Base-by-base conservation (phyloP, 2,888 invertebrate genomes). In the Stenotaenia linearis region DNA sequence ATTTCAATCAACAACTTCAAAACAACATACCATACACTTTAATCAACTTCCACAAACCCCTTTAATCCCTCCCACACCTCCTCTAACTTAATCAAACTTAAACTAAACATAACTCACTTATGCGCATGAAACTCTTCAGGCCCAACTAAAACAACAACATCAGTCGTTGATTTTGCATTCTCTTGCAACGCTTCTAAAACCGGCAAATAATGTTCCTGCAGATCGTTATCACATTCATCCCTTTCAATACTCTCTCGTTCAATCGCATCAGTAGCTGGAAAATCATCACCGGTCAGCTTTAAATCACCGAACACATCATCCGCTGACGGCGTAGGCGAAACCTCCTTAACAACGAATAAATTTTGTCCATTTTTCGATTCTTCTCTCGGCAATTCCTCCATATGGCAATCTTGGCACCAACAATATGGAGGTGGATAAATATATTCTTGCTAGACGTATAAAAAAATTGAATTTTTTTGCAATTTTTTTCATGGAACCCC, bases 111-210 rank as follows among this genome's bases (percentile, higher is more conserved):
- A 23, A 4, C 10, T 25, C 18, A 77, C 77, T 77, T 77, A 25
- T 77, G 77, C 10, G 77, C 77, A 25, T 15, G 25, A 21, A 45
- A 77, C 23, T 77, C 77, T n/a, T 77, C 45, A 9, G 32, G 18
- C 45, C 77, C 77, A 12, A 45, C 12, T 1, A 77, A 18, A 23
- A 77, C 23, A 12, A 77, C 45, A 37, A 75, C 23, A 28, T 77
- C 77, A 15, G 37, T 45, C 25, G 45, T 77, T n/a, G 23, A 10
- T 1, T 45, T 23, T 23, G 9, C 4, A 15, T 45, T 35, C 1
- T 9, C 40, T 77, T 77, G 32, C 37, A 77, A 23, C 1, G 18
- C 10, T 7, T 77, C 37, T n/a, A 77, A 28, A 1, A 77, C 25
- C 10, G 77, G 77, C 0, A 23, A n/a, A 12, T 40, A 77, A 45